Base-by-base conservation (phyloP, 1,140 invertebrate genomes). In the Calliphora vicina region DNA sequence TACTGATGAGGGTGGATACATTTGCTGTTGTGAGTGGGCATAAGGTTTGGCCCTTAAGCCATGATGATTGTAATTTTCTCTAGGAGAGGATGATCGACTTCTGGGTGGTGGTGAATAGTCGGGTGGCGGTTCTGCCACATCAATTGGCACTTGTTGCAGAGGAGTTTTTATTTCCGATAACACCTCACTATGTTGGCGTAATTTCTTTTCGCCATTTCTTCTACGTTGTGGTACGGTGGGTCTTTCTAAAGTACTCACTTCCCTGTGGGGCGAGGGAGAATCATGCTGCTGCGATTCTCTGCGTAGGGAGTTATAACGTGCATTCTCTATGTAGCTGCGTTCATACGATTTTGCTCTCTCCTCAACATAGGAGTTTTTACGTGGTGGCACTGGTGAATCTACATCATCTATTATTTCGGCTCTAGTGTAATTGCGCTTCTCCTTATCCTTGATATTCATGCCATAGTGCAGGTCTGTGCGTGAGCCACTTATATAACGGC, bases 81-180 rank as follows among this genome's bases (percentile, higher is more conserved):
- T 87, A 13, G 89, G 87, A 26, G 92, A 92, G 84, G 92, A 91
- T 26, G 91, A 91, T 67, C 90, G 90, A 82, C 91, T 92, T 45
- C 91, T 91, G 50, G 93, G 91, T 2, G 93, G 93, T 2, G 94
- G 94, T 2, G 94, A 94, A 86, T 95, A 95, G 86, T 95, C 94
- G 2, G 94, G 94, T 20, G 94, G 93, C 5, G 94, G 94, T 86
- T 94, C 94, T 81, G 86, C 15, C 1, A 74, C 23, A 35, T 82
- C 74, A 12, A 87, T 85, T 81, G 72, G 82, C 72, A 29, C 61
- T 20, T 29, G 81, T 12, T 73, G 57, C 9, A 83, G 82, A 8
- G 84, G 81, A 72, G 78, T 72, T 27, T 80, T 45, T 35, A 80
- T 78, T 78, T 42, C 45, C 26, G 57, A 10, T 80, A 82, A 50